Evolutionary conservation across 2,113 vertebrate genomes (phyloP).

Genomic region (human (Homo sapiens)): DNA sequence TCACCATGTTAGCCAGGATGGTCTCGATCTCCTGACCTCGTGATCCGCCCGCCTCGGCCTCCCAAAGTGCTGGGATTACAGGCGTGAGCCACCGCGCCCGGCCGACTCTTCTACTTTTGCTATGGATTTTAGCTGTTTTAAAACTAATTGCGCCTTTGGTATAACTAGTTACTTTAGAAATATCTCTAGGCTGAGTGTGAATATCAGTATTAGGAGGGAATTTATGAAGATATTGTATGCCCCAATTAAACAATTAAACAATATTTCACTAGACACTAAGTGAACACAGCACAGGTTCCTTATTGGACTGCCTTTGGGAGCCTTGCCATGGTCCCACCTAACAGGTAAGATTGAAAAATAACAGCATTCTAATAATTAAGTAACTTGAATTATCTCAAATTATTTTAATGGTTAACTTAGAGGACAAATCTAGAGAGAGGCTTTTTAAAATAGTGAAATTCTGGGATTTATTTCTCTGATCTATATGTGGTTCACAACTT

Average conservation of each 20-base stretch:
- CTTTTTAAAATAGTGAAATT: not conserved
- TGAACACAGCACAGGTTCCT: not conserved
- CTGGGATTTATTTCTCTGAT: not conserved
- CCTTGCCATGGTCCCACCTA: not conserved
- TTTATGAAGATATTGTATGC: conserved; percentile 21
- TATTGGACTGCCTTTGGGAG: not conserved
- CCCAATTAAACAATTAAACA: not conserved
- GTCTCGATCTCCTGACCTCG: too few relatives aligned
- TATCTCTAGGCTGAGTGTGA: not conserved
- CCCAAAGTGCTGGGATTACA: too few relatives aligned
- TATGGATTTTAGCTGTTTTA: conserved; percentile 50
- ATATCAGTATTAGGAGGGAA: conserved; percentile 16
- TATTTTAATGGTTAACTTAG: conserved; percentile 27
- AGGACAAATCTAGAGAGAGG: not conserved
- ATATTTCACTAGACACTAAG: not conserved
- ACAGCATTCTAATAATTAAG: conserved; percentile 27
- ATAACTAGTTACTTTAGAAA: conserved; percentile 51
- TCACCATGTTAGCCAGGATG: too few relatives aligned
- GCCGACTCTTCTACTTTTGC: not conserved
- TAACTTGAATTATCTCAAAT: not conserved
- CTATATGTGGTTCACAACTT: conserved; percentile 8
- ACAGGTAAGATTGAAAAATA: not conserved
- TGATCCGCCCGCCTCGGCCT: too few relatives aligned
- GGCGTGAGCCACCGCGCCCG: too few relatives aligned
- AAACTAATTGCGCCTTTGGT: conserved; percentile 46